phyloP scores from a whole-genome alignment of 37 sponge, comb jelly and placozoan species.

The Haliclona indistincta region DNA sequence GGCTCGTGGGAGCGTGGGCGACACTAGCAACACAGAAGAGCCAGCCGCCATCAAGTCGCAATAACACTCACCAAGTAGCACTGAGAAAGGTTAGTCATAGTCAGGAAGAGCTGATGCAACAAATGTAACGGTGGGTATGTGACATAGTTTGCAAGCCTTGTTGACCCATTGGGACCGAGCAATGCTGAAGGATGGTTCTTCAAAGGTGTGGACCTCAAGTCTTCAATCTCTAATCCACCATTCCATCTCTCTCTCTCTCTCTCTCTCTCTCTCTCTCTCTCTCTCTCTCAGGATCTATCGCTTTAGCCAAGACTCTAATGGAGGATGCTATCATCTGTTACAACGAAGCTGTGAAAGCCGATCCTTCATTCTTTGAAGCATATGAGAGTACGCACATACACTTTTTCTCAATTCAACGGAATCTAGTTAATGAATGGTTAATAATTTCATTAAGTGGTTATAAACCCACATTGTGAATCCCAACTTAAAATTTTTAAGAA shows the following conservation, averaged over 20 bases:
- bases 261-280: constrained; percentile 1
- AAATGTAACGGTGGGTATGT: no score
- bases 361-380: constrained; percentile 49
- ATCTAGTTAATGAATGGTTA: no score
- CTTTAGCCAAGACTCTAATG: constrained; percentile 11
- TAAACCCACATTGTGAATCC: no score
- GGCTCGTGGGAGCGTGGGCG: constrained; percentile 28
- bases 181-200: constrained; percentile 17
- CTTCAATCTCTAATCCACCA: background rate
- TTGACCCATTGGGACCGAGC: background rate
- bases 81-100: no score
- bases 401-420: no score
- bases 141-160: no score
- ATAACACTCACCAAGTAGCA: no score
- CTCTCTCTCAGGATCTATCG: constrained; percentile 14
- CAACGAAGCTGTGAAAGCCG: constrained; percentile 13
- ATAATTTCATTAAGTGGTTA: no score
- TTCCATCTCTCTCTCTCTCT: background rate
- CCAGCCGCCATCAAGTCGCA: no score
- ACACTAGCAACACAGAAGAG: background rate
- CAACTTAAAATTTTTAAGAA: no score
- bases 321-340: constrained; percentile 24
- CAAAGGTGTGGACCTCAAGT: constrained; percentile 8
- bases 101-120: no score
- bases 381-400: constrained; percentile 32